Evolutionary conservation across 2,888 invertebrate species (phyloP), one percentile per base, ranked within the genome.

Genomic region (Synanthedon myopaeformis): DNA sequence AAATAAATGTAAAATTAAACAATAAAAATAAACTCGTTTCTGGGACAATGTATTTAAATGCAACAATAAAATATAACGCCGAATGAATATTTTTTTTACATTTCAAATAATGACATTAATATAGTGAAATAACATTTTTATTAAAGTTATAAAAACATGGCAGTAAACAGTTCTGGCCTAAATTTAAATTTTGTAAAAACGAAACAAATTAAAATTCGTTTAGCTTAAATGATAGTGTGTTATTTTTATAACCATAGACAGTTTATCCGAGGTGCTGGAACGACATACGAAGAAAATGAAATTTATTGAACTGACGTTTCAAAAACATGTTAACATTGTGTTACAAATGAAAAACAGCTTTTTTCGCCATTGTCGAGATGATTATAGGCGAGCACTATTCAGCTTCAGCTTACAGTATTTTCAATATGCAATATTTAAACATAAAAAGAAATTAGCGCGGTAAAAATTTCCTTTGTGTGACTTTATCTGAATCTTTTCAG

Each of bases 1-100:
- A 87, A 87, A 87, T 86, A 87, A 87, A 87, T 83, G 85, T 76
- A 72, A 75, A 71, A 74, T 64, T 66, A 63, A 59, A 14, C 57
- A 57, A 8, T 41, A 53, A 55, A 74, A 77, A 75, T 66, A 68
- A 70, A 66, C 61, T 59, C 58, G 59, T 68, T 72, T 79, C 65
- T 71, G 67, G 76, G 82, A 83, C 81, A 69, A 69, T 82, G 77
- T 81, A 79, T 74, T 86, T 81, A 72, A 79, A 80, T 79, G 72
- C 73, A 82, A 81, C 78, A 78, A 76, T 80, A 78, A 79, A 83
- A 77, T 69, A 81, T 79, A 82, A 82, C 70, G 73, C 71, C 69
- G 70, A 79, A 72, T 72, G 64, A 65, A 69, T 66, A 76, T 70
- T 70, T 70, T n/a, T 72, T 35, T 65, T 74, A 76, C 70, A 76